Evolutionary conservation across 2,797 vertebrate species (phyloP).

Genomic region (Pitangus sulphuratus): DNA sequence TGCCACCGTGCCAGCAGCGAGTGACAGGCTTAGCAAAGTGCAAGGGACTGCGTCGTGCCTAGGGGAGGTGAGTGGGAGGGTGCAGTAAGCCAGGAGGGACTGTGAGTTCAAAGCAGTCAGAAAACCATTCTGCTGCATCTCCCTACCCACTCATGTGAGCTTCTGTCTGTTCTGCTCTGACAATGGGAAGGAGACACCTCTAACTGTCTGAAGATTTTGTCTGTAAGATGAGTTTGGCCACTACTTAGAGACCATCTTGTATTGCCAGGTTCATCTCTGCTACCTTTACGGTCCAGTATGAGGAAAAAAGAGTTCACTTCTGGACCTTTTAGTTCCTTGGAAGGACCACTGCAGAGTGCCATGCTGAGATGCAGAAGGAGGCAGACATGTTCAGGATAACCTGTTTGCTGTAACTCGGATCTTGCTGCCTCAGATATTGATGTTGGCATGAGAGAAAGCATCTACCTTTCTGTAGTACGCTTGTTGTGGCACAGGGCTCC

Average conservation of each 20-base stretch:
- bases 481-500: not conserved
- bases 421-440: not conserved
- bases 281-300: not conserved
- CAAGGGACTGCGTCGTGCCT: not conserved
- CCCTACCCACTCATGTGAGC: fast-evolving
- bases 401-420: not conserved
- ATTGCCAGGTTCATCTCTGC: not conserved
- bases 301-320: not conserved
- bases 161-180: not conserved
- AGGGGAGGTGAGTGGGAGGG: not conserved
- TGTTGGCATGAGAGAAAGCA: not conserved
- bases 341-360: not conserved
- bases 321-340: not conserved
- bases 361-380: not conserved
- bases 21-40: not conserved
- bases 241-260: not conserved
- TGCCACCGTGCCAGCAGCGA: not conserved
- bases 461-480: not conserved
- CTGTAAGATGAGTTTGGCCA: not conserved
- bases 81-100: not conserved
- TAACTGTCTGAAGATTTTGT: not conserved
- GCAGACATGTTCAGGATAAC: not conserved
- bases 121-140: not conserved
- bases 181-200: fast-evolving
- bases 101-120: not conserved